A percentile compares a stretch with the other conserved stretches of the same genome.
Evolutionary conservation across 2,888 invertebrate genomes (phyloP).

Genomic region (Volucella zonaria): DNA sequence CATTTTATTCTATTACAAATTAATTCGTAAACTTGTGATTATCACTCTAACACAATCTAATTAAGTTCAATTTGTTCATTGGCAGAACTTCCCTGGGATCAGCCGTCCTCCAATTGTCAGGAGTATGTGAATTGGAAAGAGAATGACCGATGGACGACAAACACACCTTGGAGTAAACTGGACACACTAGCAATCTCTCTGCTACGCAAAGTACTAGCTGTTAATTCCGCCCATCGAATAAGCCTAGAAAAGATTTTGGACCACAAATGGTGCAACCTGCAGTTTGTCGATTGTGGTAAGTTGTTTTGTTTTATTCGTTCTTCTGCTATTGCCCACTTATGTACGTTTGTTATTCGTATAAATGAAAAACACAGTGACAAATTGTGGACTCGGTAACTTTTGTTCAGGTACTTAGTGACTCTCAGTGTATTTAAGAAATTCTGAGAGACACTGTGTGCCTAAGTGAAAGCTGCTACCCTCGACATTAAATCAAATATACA

Average conservation of each 20-base stretch:
- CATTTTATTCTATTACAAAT: too few species aligned
- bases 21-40: not conserved
- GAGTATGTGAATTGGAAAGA: conserved; percentile 91
- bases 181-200: conserved; percentile 89
- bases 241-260: conserved; percentile 87
- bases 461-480: conserved; percentile 75
- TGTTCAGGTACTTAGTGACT: conserved; percentile 94
- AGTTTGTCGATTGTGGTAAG: conserved; percentile 83
- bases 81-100: conserved; percentile 97
- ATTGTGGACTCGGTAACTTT: conserved; percentile 77
- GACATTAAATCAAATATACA: conserved; percentile 18
- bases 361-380: not conserved
- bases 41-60: not conserved
- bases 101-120: conserved; percentile 87
- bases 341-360: conserved; percentile 12
- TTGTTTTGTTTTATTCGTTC: conserved; percentile 28
- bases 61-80: conserved; percentile 42
- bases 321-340: not conserved
- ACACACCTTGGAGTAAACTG: conserved; percentile 91
- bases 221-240: conserved; percentile 87
- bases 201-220: conserved; percentile 89
- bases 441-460: conserved; percentile 83
- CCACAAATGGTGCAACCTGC: conserved; percentile 89
- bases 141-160: conserved; percentile 85
- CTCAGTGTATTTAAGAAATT: conserved; percentile 84